Evolutionary conservation across 2,797 vertebrate genomes (phyloP), one percentile per base, ranked within the genome.

Genomic region (Orestias chungarensis): DNA sequence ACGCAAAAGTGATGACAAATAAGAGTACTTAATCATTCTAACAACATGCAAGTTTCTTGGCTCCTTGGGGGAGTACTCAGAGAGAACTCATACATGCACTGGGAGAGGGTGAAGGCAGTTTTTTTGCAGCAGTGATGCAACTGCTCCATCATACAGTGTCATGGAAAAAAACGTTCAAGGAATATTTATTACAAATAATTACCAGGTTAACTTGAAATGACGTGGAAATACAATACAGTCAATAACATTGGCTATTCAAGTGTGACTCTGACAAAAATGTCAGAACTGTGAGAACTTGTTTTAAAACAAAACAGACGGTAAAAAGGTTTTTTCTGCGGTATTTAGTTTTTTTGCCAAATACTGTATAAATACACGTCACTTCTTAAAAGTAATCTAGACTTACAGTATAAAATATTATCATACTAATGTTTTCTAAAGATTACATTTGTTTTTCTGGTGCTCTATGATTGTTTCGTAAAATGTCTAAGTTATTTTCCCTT

Each of bases 111-210:
- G n/a, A n/a, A n/a, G n/a, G n/a, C n/a, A n/a, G n/a, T n/a, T 57
- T 55, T 55, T 29, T 29, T 29, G 6, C 17, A 27, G 31, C 29
- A 57, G 31, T 33, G 18, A 31, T 33, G 31, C 33, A 35, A 23
- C 18, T 59, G 9, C 31, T 35, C 54, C 29, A 55, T 55, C 6
- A 55, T 31, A 3, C 27, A 55, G 27, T 17, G 17, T 4, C 10
- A 7, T 33, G 20, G n/a, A 59, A 59, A 18, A 35, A 3, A 35
- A 33, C n/a, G 17, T 17, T 47, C 31, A 29, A 59, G 18, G n/a
- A 59, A 35, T 59, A 59, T 59, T 59, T 35, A n/a, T 59, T 14
- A 38, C 17, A 59, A 59, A 59, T 59, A 4, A 59, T 38, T 35
- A 11, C 55, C 7, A 35, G 5, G 14, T 29, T 15, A 25, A 52